phyloP scores from a whole-genome alignment of 92 coral and sea anemone species.

The Actinostola sp. region DNA sequence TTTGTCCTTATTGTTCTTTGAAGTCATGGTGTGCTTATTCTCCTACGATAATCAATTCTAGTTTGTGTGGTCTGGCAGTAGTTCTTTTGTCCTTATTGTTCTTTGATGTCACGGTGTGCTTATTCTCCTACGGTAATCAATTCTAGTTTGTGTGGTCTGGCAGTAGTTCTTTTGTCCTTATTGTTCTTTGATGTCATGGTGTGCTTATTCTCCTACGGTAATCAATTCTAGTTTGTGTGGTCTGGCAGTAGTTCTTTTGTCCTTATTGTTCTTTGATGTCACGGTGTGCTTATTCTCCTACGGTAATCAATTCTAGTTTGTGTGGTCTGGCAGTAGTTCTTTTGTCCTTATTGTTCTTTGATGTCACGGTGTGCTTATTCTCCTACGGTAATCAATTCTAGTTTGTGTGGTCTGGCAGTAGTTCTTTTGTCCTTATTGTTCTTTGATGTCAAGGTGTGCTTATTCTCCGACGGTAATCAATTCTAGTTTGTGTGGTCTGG shows the following conservation, averaged over 20 bases:
- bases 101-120: too few relatives aligned
- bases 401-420: background rate
- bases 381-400: constrained; percentile 46
- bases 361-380: too few relatives aligned
- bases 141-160: background rate
- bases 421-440: background rate
- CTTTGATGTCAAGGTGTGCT: too few relatives aligned
- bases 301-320: constrained; percentile 24
- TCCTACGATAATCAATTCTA: constrained; percentile 44
- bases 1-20: background rate
- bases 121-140: constrained; percentile 61
- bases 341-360: background rate
- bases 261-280: background rate
- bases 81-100: background rate
- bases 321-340: background rate
- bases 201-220: too few relatives aligned
- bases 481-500: background rate
- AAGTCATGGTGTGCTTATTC: too few relatives aligned
- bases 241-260: background rate
- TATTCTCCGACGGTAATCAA: constrained; percentile 61
- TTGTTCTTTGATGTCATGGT: too few relatives aligned
- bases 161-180: too few relatives aligned
- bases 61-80: background rate
- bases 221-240: background rate
- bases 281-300: too few relatives aligned